phyloP scores from a whole-genome alignment of 2,888 invertebrate genomes.

The Mythimna vitellina region DNA sequence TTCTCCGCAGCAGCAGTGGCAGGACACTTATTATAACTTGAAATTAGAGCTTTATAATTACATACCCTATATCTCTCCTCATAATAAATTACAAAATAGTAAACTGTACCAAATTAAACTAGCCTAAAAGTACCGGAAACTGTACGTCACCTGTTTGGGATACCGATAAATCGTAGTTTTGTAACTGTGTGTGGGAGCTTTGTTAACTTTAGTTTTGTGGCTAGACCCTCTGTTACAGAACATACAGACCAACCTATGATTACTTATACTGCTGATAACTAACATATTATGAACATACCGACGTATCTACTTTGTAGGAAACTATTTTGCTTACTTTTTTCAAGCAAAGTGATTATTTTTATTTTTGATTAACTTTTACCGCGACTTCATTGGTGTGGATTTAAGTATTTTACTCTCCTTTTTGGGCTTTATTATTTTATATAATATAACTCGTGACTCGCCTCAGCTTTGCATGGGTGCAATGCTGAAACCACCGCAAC shows the following conservation, averaged over 20 bases:
- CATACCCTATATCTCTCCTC: too few species aligned
- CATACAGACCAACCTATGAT: slow-evolving; percentile 13
- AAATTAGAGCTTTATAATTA: too few species aligned
- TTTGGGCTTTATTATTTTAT: too few species aligned
- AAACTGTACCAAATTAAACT: neutral
- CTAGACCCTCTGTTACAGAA: slow-evolving; percentile 26
- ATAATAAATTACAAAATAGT: neutral
- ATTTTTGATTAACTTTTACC: too few species aligned
- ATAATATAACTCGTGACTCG: too few species aligned
- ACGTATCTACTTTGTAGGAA: neutral
- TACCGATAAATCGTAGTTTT: slow-evolving; percentile 49
- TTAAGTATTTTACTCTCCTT: too few species aligned
- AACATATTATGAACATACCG: neutral
- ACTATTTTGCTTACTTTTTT: neutral
- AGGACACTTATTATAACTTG: too few species aligned
- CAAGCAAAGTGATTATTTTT: neutral
- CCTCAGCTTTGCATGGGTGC: too few species aligned
- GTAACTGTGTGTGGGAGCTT: slow-evolving; percentile 30
- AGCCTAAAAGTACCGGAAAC: neutral
- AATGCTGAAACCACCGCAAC: too few species aligned
- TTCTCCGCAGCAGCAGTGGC: too few species aligned
- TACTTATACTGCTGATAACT: neutral
- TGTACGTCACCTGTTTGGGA: slow-evolving; percentile 17
- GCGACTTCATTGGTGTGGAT: too few species aligned
- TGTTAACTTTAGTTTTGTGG: slow-evolving; percentile 50